These are phyloP conservation scores for Catotricha subobsoleta DNA, from an alignment of 2,888 invertebrate species.

Conservation along the genomic window DNA sequence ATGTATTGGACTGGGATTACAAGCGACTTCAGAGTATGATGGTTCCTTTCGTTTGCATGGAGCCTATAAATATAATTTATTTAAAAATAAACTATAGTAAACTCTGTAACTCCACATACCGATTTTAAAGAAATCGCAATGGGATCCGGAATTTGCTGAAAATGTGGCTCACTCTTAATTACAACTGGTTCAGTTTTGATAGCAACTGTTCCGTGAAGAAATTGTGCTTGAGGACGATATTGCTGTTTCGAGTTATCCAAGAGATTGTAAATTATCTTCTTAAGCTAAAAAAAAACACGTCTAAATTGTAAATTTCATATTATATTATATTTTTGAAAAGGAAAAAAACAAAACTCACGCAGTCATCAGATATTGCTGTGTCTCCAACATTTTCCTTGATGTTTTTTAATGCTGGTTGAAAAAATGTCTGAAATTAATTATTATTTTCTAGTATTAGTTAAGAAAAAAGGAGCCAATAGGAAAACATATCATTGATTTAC, in stretches of 20 bases:
- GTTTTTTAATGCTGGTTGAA: slow-evolving; percentile 42
- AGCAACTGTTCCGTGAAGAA: too few species aligned
- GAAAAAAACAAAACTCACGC: slow-evolving; percentile 30
- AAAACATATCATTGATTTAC: slow-evolving; percentile 20
- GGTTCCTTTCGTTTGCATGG: slow-evolving; percentile 7
- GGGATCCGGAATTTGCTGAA: too few species aligned
- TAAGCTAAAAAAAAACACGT: slow-evolving; percentile 15
- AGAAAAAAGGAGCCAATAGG: neutral
- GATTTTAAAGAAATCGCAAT: too few species aligned
- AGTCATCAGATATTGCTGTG: slow-evolving; percentile 37
- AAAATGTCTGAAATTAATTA: slow-evolving; percentile 32
- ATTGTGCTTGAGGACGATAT: slow-evolving; percentile 20
- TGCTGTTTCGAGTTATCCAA: slow-evolving; percentile 27
- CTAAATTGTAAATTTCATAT: neutral
- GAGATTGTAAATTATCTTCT: slow-evolving; percentile 27
- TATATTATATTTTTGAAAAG: neutral
- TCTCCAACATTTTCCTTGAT: slow-evolving; percentile 41
- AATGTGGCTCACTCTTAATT: too few species aligned
- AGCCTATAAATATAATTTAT: neutral
- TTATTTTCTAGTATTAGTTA: neutral
- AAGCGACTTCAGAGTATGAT: slow-evolving; percentile 5
- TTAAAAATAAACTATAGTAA: neutral
- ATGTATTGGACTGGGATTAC: slow-evolving; percentile 12
- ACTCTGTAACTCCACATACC: too few species aligned
- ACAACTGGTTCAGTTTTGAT: too few species aligned